These are phyloP conservation scores for Galemys pyrenaicus DNA, from an alignment of 2,113 vertebrate species.

Conservation along the genomic window DNA sequence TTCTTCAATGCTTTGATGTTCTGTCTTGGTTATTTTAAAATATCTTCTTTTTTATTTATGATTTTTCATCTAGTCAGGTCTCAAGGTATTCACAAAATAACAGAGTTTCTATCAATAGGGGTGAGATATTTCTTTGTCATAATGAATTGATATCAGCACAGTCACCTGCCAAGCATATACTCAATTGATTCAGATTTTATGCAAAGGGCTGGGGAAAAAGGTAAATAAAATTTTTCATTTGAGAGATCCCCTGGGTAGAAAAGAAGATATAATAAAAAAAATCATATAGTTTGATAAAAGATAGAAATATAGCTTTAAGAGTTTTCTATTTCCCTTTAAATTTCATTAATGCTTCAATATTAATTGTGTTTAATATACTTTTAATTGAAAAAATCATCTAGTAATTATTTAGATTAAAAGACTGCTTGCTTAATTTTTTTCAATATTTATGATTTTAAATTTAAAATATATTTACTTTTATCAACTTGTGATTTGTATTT, in stretches of 20 bases:
- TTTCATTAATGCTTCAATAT: background rate
- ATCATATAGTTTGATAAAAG: background rate
- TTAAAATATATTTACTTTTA: background rate
- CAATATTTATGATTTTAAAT: background rate
- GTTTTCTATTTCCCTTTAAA: background rate
- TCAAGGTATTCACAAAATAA: background rate
- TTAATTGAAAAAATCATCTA: constrained; percentile 4
- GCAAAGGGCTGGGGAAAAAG: background rate
- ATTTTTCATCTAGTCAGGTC: background rate
- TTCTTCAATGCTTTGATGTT: background rate
- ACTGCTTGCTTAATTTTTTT: background rate
- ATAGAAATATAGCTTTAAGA: background rate
- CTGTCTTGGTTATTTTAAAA: background rate
- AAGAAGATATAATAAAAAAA: background rate
- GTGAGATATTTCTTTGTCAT: background rate
- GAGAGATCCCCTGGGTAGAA: background rate
- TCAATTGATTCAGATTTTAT: background rate
- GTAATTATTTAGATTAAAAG: constrained; percentile 22
- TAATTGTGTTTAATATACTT: constrained; percentile 18
- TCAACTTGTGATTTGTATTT: background rate
- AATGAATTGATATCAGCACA: background rate
- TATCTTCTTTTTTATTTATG: background rate
- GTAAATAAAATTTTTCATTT: background rate
- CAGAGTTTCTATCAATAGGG: background rate
- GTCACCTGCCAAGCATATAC: background rate